Evolutionary conservation across 1,140 invertebrate species (phyloP).

Genomic region (Trigoniulus corallinus): DNA sequence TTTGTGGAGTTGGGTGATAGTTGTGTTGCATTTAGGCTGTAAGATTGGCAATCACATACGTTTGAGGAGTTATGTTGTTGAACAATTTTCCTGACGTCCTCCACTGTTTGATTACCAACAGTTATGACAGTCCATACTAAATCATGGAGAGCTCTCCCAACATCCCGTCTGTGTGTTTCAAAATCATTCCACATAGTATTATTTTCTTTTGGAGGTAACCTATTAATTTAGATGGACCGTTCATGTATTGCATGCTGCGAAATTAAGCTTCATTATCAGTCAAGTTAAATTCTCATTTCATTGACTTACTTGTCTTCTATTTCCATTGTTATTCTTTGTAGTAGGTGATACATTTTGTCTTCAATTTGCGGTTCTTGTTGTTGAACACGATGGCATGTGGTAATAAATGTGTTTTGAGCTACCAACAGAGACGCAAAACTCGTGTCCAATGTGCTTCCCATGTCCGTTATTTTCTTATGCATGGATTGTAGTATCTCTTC

Average conservation of each 20-base stretch:
- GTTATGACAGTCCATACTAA: conserved; percentile 6
- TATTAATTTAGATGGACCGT: too few species aligned
- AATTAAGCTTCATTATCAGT: too few species aligned
- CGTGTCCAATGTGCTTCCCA: conserved; percentile 22
- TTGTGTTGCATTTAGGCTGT: too few species aligned
- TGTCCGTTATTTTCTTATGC: conserved; percentile 16
- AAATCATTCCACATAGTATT: background rate
- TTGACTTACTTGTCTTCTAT: conserved; percentile 31
- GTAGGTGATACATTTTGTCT: conserved; percentile 33
- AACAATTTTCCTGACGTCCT: background rate
- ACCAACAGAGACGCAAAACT: conserved; percentile 34
- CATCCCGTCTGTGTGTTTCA: background rate
- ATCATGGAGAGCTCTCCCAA: conserved; percentile 5
- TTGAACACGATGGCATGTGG: conserved; percentile 38
- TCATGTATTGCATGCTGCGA: too few species aligned
- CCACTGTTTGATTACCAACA: conserved; percentile 3
- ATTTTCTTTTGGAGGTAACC: too few species aligned
- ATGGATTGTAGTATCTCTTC: conserved; percentile 3
- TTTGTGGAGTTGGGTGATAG: too few species aligned
- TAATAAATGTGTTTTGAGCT: conserved; percentile 37
- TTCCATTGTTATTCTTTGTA: conserved; percentile 37
- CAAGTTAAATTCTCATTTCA: too few species aligned
- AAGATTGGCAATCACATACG: too few species aligned
- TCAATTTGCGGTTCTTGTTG: conserved; percentile 35
- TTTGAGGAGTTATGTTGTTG: too few species aligned